Percentiles rank a stretch among this genome's conserved stretches.
Evolutionary conservation across 2,888 invertebrate genomes (phyloP).

Genomic region (Mechanitis mazaeus): DNA sequence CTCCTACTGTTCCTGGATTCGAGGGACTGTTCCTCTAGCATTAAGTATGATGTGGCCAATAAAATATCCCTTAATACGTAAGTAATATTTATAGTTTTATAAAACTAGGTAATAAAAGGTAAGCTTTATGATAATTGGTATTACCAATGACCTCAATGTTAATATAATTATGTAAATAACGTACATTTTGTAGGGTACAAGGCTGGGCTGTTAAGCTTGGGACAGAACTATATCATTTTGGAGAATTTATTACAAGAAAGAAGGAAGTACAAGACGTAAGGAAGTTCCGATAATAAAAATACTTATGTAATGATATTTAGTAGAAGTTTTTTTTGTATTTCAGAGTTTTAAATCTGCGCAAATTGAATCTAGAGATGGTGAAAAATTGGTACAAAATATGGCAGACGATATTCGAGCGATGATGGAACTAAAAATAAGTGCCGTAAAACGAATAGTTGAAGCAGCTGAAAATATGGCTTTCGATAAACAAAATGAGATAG

Average conservation of each 20-base stretch:
- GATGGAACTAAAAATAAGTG: slow-evolving; percentile 92
- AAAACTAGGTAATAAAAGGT: neutral
- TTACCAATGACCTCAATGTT: too few relatives aligned
- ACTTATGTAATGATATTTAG: slow-evolving; percentile 3
- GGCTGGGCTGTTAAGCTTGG: slow-evolving; percentile 90
- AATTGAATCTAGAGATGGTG: slow-evolving; percentile 85
- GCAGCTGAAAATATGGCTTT: slow-evolving; percentile 89
- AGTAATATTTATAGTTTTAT: slow-evolving; percentile 34
- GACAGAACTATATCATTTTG: slow-evolving; percentile 86
- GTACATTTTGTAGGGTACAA: slow-evolving; percentile 77
- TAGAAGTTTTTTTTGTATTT: slow-evolving; percentile 32
- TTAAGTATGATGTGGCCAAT: slow-evolving; percentile 55
- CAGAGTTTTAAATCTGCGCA: slow-evolving; percentile 88
- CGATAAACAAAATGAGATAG: slow-evolving; percentile 69
- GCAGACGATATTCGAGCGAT: slow-evolving; percentile 89
- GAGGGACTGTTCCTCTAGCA: slow-evolving; percentile 64
- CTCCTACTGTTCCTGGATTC: slow-evolving; percentile 62
- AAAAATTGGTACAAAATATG: slow-evolving; percentile 87
- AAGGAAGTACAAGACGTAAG: slow-evolving; percentile 86
- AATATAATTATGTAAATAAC: neutral
- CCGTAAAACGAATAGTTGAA: slow-evolving; percentile 91
- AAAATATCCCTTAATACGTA: slow-evolving; percentile 70
- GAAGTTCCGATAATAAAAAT: slow-evolving; percentile 24
- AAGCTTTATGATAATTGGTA: too few relatives aligned
- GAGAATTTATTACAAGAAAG: slow-evolving; percentile 86